Percentiles rank a stretch among this genome's conserved stretches.
Conservation (phyloP, 2,797 vertebrate species). For the Sylvia borin region DNA sequence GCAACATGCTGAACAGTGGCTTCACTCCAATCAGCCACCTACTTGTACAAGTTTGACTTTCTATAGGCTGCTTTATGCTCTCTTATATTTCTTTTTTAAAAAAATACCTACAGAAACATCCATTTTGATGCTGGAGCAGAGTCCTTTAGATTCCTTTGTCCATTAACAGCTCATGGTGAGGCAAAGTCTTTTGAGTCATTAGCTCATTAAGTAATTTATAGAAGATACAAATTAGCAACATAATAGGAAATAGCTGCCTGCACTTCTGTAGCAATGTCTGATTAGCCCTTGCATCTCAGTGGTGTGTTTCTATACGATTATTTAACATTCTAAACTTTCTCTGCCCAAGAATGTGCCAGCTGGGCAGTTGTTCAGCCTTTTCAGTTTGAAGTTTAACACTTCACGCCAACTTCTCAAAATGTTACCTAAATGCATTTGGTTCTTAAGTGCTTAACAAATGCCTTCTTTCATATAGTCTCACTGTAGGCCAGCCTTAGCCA, state of each 20-base stretch:
- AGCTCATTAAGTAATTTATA: not conserved
- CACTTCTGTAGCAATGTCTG: not conserved
- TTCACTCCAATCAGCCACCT: conserved; percentile 47
- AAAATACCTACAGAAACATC: conserved; percentile 11
- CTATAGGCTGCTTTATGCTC: not conserved
- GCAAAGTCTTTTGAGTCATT: conserved; percentile 13
- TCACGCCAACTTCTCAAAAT: not conserved
- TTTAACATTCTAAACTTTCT: not conserved
- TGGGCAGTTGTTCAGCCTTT: not conserved
- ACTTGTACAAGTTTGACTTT: conserved; percentile 22
- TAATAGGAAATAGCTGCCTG: not conserved
- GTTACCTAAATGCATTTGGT: not conserved
- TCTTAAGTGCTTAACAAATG: not conserved
- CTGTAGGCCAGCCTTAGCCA: not conserved
- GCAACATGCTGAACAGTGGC: not conserved
- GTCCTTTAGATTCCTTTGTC: not conserved
- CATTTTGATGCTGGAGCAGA: not conserved
- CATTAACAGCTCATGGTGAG: not conserved
- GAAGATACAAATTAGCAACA: not conserved
- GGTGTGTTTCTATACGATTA: not conserved
- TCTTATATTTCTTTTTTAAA: not conserved
- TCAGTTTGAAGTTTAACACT: not conserved
- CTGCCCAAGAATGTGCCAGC: not conserved
- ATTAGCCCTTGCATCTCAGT: not conserved
- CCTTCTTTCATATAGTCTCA: not conserved